Conservation (phyloP, 1,140 invertebrate species). For the Theocolax elegans region DNA sequence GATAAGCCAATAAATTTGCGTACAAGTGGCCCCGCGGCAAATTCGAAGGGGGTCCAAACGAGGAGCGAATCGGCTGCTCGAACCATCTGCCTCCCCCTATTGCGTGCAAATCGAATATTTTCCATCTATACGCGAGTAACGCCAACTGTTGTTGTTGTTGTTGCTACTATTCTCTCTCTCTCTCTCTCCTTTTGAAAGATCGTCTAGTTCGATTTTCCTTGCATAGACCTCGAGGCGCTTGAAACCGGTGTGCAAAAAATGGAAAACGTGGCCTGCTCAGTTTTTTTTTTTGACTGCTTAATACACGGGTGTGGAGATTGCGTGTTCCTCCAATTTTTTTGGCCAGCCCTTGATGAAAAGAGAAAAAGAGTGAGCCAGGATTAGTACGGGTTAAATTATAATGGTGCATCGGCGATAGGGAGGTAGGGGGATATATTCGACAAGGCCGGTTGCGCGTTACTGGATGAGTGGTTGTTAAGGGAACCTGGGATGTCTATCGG, state of each 20-base stretch:
- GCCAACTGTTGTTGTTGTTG: constrained; percentile 14
- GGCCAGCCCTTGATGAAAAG: too few species aligned
- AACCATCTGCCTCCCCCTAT: constrained; percentile 2
- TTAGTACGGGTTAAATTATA: too few species aligned
- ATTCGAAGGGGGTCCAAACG: constrained; percentile 7
- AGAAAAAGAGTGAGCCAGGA: too few species aligned
- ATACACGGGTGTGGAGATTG: background rate
- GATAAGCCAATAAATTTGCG: constrained; percentile 39
- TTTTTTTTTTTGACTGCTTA: background rate
- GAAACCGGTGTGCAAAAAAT: too few species aligned
- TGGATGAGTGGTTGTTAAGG: too few species aligned
- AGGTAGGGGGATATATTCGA: too few species aligned
- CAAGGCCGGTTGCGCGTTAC: too few species aligned
- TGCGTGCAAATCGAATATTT: constrained; percentile 24
- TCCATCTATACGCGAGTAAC: background rate
- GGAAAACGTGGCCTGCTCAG: too few species aligned
- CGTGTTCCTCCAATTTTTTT: too few species aligned
- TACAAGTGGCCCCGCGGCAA: constrained; percentile 34
- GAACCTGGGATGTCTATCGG: too few species aligned
- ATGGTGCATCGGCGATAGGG: too few species aligned
- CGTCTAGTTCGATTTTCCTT: constrained; percentile 11
- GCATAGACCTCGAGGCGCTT: background rate
- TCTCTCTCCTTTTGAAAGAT: background rate
- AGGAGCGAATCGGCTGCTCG: constrained; percentile 5
- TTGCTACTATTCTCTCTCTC: background rate